phyloP scores from a whole-genome alignment of 2,797 vertebrate genomes.

The Malacoctenus gilli region DNA sequence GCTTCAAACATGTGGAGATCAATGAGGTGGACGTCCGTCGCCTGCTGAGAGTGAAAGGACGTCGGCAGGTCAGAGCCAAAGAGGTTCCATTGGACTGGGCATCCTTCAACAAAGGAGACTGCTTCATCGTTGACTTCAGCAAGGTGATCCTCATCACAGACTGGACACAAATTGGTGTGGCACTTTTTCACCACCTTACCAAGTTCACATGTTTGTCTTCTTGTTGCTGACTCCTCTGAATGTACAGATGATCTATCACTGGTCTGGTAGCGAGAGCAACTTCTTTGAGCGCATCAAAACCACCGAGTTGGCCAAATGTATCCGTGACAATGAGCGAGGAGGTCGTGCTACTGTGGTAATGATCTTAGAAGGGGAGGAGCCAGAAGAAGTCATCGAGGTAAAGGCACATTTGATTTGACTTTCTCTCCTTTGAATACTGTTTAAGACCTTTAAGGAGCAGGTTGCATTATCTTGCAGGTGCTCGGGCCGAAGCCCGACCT shows the following conservation, averaged over 20 bases:
- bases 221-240: conserved; percentile 6
- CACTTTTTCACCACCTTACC: neutral
- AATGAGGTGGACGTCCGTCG: conserved; percentile 55
- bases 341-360: conserved; percentile 64
- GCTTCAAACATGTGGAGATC: conserved; percentile 70
- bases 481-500: conserved; percentile 76
- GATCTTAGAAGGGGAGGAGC: conserved; percentile 71
- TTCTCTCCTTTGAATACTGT: neutral
- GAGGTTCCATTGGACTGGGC: conserved; percentile 70
- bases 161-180: neutral
- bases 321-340: conserved; percentile 77
- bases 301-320: conserved; percentile 69
- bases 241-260: conserved; percentile 76
- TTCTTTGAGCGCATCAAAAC: conserved; percentile 75
- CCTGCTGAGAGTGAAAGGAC: conserved; percentile 77
- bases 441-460: neutral
- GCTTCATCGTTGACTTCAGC: conserved; percentile 81
- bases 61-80: conserved; percentile 56
- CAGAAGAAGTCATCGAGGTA: conserved; percentile 66
- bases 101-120: conserved; percentile 80
- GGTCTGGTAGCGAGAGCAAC: conserved; percentile 76
- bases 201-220: neutral
- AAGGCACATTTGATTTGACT: no score
- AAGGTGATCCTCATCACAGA: conserved; percentile 58
- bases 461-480: conserved; percentile 62